phyloP scores from a whole-genome alignment of 2,113 vertebrate genomes.

The Procavia capensis region DNA sequence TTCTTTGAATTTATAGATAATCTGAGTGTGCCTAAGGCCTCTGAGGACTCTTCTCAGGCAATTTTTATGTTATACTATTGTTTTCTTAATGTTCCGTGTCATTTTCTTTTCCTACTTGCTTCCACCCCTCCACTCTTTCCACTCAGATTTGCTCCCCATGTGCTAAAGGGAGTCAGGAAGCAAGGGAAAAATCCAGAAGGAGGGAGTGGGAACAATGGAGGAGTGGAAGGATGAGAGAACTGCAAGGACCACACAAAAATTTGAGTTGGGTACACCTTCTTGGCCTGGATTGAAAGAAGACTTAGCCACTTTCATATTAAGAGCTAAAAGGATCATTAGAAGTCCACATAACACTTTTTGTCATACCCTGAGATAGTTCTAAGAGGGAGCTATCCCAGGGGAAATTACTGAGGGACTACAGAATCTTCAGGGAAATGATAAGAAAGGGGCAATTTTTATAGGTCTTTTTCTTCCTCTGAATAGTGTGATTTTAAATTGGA shows the following conservation, averaged over 20 bases:
- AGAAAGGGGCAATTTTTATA: not conserved
- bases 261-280: not conserved
- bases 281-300: not conserved
- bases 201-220: not conserved
- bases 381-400: not conserved
- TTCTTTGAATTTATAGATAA: not conserved
- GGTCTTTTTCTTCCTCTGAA: constrained; percentile 5
- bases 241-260: not conserved
- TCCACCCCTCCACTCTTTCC: not conserved
- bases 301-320: not conserved
- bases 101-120: constrained; percentile 1
- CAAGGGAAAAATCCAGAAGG: not conserved
- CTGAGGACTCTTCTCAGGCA: not conserved
- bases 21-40: not conserved
- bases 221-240: not conserved
- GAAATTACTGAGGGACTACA: not conserved
- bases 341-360: not conserved
- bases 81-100: not conserved
- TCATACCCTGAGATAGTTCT: not conserved
- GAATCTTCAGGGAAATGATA: constrained; percentile 19
- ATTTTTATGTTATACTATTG: not conserved
- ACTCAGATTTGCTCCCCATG: not conserved
- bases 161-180: not conserved
- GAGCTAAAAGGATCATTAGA: not conserved
- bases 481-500: constrained; percentile 26